Evolutionary conservation across 2,797 vertebrate species (phyloP), one percentile per base, ranked within the genome.

Genomic region (Dromococcyx pavoninus): DNA sequence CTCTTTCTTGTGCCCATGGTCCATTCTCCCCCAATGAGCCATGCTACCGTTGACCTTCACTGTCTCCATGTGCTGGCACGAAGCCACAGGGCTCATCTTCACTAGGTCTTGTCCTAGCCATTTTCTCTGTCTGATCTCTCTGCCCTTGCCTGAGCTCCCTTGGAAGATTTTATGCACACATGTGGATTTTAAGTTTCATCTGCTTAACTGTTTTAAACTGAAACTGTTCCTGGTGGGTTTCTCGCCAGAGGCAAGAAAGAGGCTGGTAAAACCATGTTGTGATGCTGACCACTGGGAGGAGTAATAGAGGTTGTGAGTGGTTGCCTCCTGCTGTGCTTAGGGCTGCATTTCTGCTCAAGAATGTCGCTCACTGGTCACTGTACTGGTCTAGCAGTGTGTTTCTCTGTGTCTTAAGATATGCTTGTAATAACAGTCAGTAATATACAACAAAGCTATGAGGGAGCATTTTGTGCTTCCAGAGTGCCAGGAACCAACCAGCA

Each of bases 21-120:
- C 80, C 46, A 33, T 93, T 96, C 80, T 91, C 54, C 88, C 75
- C 41, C 73, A 90, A 62, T 89, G 69, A 96, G 33, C 78, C 89
- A 66, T 91, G 61, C 35, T 93, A 48, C 87, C 4, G 7, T 93
- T 96, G 89, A 96, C 87, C 88, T 92, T 89, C 18, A 1, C 83
- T 65, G 57, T 93, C 56, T 93, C 41, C 23, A 14, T 21, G 43
- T 84, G 64, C 86, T 88, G 71, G 65, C 2, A 4, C 48, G 65
- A 75, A 58, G 61, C 53, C 4, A 8, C 4, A 5, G 61, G 66
- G 30, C 67, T 90, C 64, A 57, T 87, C 73, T 90, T 91, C 46
- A 72, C 48, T 15, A 30, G 17, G 50, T 44, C 70, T 77, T 67
- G 56, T 77, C 79, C 64, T 23, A 93, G 44, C 32, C 30, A 0